A percentile compares a stretch with the other conserved stretches of the same genome.
Evolutionary conservation across 2,888 invertebrate species (phyloP).

Genomic region (Sphaerophoria taeniata): DNA sequence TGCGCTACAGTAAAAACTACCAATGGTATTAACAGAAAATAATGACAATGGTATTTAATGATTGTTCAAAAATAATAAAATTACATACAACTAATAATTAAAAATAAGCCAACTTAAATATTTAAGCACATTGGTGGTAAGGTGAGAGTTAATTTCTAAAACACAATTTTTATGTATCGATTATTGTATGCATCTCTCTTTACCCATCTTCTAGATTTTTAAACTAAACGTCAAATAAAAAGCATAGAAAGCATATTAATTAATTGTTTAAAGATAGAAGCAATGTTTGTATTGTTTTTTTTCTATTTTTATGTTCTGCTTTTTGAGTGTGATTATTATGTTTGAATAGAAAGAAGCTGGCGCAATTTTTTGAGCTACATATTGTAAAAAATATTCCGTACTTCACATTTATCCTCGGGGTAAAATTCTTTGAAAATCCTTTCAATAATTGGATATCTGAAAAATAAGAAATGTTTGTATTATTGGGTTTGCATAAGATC

Average conservation of each 20-base stretch:
- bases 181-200: constrained; percentile 12
- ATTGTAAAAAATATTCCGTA: constrained; percentile 82
- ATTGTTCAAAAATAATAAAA: neutral
- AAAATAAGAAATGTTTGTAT: constrained; percentile 54
- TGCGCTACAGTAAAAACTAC: constrained; percentile 17
- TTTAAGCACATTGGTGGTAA: constrained; percentile 23
- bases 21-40: neutral
- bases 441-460: constrained; percentile 82
- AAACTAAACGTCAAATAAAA: constrained; percentile 42
- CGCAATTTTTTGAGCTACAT: constrained; percentile 75
- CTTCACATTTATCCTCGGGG: constrained; percentile 82
- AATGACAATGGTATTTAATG: neutral
- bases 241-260: constrained; percentile 68
- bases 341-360: constrained; percentile 37
- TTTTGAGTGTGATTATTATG: constrained; percentile 43
- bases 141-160: neutral
- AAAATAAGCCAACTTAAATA: constrained; percentile 32
- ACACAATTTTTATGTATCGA: neutral
- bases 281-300: constrained; percentile 5
- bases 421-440: constrained; percentile 81
- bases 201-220: constrained; percentile 41
- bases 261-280: constrained; percentile 40
- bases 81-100: constrained; percentile 23
- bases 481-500: no score
- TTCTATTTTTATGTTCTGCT: no score